These are phyloP conservation scores for Rhopalosiphum nymphaeae DNA, from an alignment of 2,888 invertebrate species.

Conservation along the genomic window DNA sequence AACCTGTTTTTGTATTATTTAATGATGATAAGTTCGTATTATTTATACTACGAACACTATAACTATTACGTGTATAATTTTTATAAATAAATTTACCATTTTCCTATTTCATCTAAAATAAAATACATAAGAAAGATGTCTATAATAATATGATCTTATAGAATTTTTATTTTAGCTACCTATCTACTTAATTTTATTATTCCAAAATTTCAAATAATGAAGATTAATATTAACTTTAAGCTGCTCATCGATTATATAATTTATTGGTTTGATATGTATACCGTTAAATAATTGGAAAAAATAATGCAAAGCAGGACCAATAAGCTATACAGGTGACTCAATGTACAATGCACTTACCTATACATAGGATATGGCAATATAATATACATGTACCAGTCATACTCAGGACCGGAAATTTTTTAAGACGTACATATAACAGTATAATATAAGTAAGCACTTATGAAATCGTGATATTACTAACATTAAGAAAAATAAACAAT, in stretches of 20 bases:
- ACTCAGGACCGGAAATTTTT: constrained; percentile 33
- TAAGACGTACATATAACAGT: constrained; percentile 33
- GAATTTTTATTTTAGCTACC: background rate
- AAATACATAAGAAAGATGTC: background rate
- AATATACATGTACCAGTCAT: background rate
- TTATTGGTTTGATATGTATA: background rate
- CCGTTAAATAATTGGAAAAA: background rate
- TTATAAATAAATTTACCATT: background rate
- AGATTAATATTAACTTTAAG: background rate
- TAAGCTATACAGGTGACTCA: background rate
- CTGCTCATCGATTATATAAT: background rate
- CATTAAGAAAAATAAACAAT: constrained; percentile 19
- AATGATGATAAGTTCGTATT: background rate
- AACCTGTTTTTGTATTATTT: background rate
- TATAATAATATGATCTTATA: constrained; percentile 6
- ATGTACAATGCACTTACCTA: background rate
- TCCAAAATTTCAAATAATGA: background rate
- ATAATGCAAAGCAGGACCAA: background rate
- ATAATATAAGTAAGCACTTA: background rate
- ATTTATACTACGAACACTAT: background rate
- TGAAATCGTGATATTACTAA: constrained; percentile 36
- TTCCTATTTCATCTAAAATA: background rate
- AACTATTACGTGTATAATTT: background rate
- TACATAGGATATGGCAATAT: background rate
- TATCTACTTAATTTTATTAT: background rate